phyloP scores from a whole-genome alignment of 1,140 invertebrate genomes.

The Melanaphis sacchari region DNA sequence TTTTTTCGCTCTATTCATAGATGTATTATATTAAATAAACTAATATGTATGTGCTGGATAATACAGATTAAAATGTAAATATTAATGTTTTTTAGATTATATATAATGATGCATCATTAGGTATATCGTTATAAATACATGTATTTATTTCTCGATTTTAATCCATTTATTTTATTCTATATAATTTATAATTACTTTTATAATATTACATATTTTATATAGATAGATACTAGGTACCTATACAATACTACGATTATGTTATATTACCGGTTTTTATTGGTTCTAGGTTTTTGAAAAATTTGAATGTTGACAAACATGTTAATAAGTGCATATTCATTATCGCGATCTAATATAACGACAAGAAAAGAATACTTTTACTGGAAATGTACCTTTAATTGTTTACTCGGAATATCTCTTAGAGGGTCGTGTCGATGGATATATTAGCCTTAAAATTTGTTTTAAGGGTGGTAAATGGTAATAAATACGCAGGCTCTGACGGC shows the following conservation, averaged over 20 bases:
- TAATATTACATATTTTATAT: too few relatives aligned
- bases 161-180: not conserved
- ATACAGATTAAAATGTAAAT: not conserved
- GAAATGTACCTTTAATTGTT: not conserved
- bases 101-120: too few relatives aligned
- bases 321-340: not conserved
- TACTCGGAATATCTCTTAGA: not conserved
- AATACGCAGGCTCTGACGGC: not conserved
- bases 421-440: slow-evolving; percentile 26
- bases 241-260: too few relatives aligned
- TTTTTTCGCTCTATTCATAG: too few relatives aligned
- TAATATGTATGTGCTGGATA: too few relatives aligned
- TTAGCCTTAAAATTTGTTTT: not conserved
- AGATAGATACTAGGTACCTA: too few relatives aligned
- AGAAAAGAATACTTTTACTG: not conserved
- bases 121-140: too few relatives aligned
- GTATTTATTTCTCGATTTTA: not conserved
- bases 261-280: too few relatives aligned
- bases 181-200: not conserved
- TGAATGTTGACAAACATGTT: not conserved
- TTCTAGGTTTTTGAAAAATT: not conserved
- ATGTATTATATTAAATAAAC: too few relatives aligned
- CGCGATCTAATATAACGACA: not conserved
- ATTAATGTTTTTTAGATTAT: not conserved
- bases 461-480: not conserved